A percentile compares a stretch with the other conserved stretches of the same genome.
These are phyloP conservation scores for Alcedo atthis DNA, from an alignment of 2,797 vertebrate species.

Conservation along the genomic window DNA sequence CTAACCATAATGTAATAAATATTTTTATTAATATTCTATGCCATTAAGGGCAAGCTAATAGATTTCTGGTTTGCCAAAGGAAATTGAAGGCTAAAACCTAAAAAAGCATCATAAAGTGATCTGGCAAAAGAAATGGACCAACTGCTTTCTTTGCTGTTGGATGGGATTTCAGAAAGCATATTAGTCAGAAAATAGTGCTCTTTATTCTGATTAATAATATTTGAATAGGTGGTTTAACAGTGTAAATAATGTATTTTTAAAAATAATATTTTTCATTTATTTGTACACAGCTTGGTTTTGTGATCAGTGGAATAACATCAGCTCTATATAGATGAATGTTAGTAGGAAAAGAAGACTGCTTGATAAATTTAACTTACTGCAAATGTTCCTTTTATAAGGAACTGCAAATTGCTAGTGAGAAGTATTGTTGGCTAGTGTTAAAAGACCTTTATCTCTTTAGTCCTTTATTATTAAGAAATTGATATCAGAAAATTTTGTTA, in stretches of 20 bases:
- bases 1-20: too few relatives aligned
- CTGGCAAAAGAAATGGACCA: background rate
- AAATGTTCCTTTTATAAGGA: background rate
- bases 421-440: background rate
- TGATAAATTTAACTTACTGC: background rate
- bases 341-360: background rate
- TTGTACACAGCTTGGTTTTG: background rate
- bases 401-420: background rate
- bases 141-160: background rate
- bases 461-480: background rate
- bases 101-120: background rate
- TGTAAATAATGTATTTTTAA: background rate
- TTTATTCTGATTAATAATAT: background rate
- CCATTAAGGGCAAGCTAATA: background rate
- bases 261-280: background rate
- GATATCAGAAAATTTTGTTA: background rate
- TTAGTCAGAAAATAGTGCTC: background rate
- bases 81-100: background rate
- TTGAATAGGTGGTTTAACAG: background rate
- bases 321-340: background rate
- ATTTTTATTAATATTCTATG: background rate
- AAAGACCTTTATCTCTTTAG: background rate
- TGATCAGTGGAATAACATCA: rapidly evolving
- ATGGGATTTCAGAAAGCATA: background rate
- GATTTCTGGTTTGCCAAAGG: background rate